Evolutionary conservation across 2,888 invertebrate species (phyloP).

Genomic region (Nasonovia ribisnigri): DNA sequence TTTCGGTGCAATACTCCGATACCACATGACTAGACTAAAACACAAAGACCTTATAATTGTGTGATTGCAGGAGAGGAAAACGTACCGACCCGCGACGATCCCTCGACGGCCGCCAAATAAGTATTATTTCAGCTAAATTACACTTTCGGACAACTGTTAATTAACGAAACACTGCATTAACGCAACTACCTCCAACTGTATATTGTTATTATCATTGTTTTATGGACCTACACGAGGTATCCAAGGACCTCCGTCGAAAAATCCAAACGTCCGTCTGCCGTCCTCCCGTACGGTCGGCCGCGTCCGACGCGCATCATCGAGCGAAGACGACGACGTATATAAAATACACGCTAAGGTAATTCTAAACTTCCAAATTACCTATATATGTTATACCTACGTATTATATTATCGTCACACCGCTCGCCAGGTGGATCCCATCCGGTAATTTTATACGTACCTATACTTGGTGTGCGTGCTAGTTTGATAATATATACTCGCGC

Average conservation of each 20-base stretch:
- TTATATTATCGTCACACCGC: not conserved
- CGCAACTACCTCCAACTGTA: not conserved
- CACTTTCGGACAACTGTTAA: not conserved
- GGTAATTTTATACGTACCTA: constrained; percentile 13
- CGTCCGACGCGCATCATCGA: not conserved
- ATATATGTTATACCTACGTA: not conserved
- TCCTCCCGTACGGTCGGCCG: not conserved
- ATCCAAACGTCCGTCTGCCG: not conserved
- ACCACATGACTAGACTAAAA: not conserved
- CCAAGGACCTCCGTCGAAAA: not conserved
- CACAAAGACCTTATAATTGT: not conserved
- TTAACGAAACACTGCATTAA: constrained; percentile 1
- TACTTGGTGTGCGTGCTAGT: not conserved
- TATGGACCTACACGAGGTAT: not conserved
- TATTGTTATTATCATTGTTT: not conserved
- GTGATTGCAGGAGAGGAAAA: not conserved
- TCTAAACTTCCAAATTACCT: not conserved
- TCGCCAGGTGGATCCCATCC: not conserved
- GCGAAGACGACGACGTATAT: not conserved
- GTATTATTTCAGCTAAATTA: constrained; percentile 4
- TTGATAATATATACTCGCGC: too few relatives aligned
- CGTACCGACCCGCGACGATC: not conserved
- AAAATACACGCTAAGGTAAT: not conserved
- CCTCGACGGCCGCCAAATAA: not conserved
- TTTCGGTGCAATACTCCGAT: not conserved